Evolutionary conservation across 2,888 invertebrate species (phyloP).

Genomic region (Clivina fossor): DNA sequence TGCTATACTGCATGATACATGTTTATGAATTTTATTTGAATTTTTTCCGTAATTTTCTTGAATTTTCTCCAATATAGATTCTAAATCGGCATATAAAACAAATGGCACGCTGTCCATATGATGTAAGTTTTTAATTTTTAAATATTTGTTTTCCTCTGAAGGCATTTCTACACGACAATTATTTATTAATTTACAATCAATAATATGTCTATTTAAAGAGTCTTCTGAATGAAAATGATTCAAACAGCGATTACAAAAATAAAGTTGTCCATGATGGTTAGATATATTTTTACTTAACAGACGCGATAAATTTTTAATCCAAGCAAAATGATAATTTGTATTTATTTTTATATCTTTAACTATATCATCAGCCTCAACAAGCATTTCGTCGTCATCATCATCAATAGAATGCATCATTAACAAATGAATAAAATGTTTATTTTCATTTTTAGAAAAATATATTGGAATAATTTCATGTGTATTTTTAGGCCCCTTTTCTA

Average conservation of each 20-base stretch:
- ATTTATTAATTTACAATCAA: too few species aligned
- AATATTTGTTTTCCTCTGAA: not conserved
- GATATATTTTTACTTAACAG: too few species aligned
- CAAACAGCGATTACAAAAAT: too few species aligned
- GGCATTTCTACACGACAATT: not conserved
- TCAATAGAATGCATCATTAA: slow-evolving; percentile 22
- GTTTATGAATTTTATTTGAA: slow-evolving; percentile 2
- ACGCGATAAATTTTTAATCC: not conserved
- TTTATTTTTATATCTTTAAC: not conserved
- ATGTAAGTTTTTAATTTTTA: slow-evolving; percentile 18
- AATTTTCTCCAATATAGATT: slow-evolving; percentile 10
- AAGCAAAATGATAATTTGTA: not conserved
- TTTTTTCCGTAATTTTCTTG: not conserved
- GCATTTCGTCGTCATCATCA: slow-evolving; percentile 8
- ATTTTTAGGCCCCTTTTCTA: slow-evolving; percentile 13
- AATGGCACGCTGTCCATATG: slow-evolving; percentile 8
- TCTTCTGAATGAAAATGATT: too few species aligned
- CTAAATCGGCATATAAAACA: slow-evolving; percentile 14
- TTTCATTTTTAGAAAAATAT: slow-evolving; percentile 29
- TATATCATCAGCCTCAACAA: slow-evolving; percentile 7
- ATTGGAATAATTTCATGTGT: slow-evolving; percentile 33
- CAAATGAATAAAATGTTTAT: slow-evolving; percentile 33
- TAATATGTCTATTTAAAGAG: too few species aligned
- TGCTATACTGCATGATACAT: slow-evolving; percentile 28
- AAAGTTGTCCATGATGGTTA: too few species aligned